Conservation (phyloP, 2,888 invertebrate species). For the Antitype chi region DNA sequence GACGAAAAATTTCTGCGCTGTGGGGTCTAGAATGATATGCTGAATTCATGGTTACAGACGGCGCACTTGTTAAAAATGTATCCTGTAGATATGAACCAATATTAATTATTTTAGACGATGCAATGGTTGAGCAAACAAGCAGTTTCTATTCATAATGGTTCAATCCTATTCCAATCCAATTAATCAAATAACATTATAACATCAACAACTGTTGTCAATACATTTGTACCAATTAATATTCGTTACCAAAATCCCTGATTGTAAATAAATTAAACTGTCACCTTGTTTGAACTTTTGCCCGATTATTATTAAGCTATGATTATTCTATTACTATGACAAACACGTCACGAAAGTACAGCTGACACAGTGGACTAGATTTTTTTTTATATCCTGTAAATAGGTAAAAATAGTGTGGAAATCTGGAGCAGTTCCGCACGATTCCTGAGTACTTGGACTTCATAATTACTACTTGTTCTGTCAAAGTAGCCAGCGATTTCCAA, state of each 20-base stretch:
- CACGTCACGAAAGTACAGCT: background rate
- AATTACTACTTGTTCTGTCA: background rate
- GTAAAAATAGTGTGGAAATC: background rate
- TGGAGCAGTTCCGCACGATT: background rate
- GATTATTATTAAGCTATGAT: conserved; percentile 45
- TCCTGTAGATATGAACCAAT: too few species aligned
- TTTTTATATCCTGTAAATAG: too few species aligned
- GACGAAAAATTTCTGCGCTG: too few species aligned
- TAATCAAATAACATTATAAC: conserved; percentile 29
- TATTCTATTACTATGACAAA: conserved; percentile 46
- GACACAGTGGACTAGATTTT: too few species aligned
- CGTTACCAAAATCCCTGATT: conserved; percentile 39
- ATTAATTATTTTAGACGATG: conserved; percentile 5
- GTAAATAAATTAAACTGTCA: conserved; percentile 47
- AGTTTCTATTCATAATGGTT: conserved; percentile 6
- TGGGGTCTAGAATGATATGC: too few species aligned
- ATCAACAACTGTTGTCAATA: conserved; percentile 38
- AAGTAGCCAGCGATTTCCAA: background rate
- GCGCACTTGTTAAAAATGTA: too few species aligned
- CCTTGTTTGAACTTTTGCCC: conserved; percentile 38
- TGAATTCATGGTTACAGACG: too few species aligned
- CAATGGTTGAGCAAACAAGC: background rate
- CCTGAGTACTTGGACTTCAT: background rate
- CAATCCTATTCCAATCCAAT: conserved; percentile 30
- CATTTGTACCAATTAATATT: conserved; percentile 54